Conservation (phyloP, 2,113 vertebrate genomes). For the Bombycilla garrulus region DNA sequence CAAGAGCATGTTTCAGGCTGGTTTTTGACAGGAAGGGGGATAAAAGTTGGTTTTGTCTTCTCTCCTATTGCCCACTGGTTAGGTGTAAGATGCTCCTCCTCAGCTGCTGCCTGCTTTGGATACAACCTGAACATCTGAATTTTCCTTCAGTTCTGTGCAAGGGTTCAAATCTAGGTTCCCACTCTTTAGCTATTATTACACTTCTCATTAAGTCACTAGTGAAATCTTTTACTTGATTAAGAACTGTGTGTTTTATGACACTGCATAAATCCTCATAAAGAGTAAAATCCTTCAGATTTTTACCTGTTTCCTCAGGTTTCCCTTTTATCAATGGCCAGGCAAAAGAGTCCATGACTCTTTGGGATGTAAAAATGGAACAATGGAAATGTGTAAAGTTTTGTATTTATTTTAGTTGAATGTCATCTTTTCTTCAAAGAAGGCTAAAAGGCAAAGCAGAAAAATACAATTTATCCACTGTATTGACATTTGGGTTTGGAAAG, state of each 20-base stretch:
- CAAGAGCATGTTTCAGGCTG: neutral
- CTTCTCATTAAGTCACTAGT: neutral
- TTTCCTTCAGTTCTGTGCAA: neutral
- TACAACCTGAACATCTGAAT: neutral
- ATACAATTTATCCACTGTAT: slow-evolving; percentile 39
- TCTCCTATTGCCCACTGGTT: neutral
- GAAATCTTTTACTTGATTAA: neutral
- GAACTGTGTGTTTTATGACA: neutral
- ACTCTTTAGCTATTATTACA: neutral
- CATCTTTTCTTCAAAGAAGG: slow-evolving; percentile 7
- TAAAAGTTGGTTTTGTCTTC: neutral
- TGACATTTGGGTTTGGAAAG: slow-evolving; percentile 68
- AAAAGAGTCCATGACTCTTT: neutral
- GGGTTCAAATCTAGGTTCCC: neutral
- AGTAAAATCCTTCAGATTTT: neutral
- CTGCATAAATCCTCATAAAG: neutral
- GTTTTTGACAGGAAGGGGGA: neutral
- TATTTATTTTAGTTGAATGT: slow-evolving; percentile 17
- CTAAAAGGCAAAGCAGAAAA: neutral
- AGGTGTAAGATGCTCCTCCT: neutral
- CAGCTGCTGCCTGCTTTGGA: neutral
- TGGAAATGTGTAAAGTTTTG: neutral
- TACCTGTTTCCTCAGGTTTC: neutral
- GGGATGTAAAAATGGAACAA: neutral
- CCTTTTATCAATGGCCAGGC: neutral